Conservation (phyloP, 2,797 vertebrate genomes). For the Pantherophis alleghaniensis region DNA sequence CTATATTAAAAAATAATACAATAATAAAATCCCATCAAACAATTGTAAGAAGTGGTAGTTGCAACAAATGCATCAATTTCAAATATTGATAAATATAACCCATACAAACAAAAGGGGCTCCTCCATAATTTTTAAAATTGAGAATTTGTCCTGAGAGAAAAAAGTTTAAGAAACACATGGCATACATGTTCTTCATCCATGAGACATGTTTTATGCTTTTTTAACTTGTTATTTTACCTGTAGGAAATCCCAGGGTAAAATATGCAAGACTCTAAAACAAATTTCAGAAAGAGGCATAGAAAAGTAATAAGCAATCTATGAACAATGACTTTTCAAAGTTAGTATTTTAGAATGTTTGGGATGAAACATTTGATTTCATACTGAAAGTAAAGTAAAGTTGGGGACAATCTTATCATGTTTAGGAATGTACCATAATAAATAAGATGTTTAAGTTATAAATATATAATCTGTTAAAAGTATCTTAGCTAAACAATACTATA, state of each 20-base stretch:
- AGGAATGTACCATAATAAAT: background rate
- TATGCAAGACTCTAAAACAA: background rate
- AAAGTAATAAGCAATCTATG: background rate
- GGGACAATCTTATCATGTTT: background rate
- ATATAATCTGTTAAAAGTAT: background rate
- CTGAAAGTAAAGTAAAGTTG: background rate
- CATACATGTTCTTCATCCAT: background rate
- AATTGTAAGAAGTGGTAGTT: background rate
- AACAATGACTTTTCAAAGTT: background rate
- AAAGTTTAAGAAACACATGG: background rate
- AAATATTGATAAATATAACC: background rate
- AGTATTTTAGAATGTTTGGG: background rate
- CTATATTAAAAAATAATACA: background rate
- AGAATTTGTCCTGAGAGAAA: background rate
- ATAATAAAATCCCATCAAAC: background rate
- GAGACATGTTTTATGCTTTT: background rate
- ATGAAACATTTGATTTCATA: background rate
- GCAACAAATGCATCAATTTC: background rate
- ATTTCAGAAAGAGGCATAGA: background rate
- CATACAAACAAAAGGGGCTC: background rate
- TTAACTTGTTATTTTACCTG: background rate
- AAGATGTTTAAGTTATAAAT: background rate
- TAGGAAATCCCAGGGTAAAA: background rate
- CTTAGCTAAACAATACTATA: background rate
- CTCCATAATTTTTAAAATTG: background rate